Percentiles rank a stretch among this genome's conserved stretches.
These are phyloP conservation scores for Tarsius wallacei DNA, from an alignment of 2,797 vertebrate species.

Conservation along the genomic window DNA sequence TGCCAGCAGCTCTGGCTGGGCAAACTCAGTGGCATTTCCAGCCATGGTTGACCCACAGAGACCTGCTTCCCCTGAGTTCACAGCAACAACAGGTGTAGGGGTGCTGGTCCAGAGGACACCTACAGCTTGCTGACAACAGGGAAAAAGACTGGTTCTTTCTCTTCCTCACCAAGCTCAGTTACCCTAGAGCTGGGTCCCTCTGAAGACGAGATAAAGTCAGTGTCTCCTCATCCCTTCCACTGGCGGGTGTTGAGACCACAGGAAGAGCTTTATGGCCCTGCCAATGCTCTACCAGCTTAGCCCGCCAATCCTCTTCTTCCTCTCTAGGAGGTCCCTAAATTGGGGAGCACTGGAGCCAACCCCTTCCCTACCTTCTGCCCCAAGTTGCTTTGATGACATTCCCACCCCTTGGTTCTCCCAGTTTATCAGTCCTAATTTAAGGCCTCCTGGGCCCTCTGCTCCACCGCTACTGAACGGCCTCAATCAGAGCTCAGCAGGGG, in stretches of 20 bases:
- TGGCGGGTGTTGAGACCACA: not conserved
- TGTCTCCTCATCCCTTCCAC: not conserved
- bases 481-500: not conserved
- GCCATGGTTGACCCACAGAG: accelerated
- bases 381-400: not conserved
- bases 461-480: too few relatives aligned
- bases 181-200: accelerated
- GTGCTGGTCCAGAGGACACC: not conserved
- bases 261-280: not conserved
- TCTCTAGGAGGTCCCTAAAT: not conserved
- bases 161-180: too few relatives aligned
- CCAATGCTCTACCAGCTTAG: not conserved
- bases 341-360: not conserved
- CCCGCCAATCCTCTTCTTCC: not conserved
- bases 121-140: not conserved
- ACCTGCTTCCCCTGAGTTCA: not conserved
- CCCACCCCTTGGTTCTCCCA: too few relatives aligned
- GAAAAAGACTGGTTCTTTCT: too few relatives aligned
- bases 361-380: not conserved
- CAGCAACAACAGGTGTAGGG: not conserved
- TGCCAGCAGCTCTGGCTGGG: accelerated
- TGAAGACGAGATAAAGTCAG: not conserved
- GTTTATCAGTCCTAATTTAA: not conserved
- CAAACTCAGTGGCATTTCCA: accelerated
- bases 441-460: not conserved